Evolutionary conservation across 1,140 invertebrate genomes (phyloP), one percentile per base, ranked within the genome.

Genomic region (Sipha flava): DNA sequence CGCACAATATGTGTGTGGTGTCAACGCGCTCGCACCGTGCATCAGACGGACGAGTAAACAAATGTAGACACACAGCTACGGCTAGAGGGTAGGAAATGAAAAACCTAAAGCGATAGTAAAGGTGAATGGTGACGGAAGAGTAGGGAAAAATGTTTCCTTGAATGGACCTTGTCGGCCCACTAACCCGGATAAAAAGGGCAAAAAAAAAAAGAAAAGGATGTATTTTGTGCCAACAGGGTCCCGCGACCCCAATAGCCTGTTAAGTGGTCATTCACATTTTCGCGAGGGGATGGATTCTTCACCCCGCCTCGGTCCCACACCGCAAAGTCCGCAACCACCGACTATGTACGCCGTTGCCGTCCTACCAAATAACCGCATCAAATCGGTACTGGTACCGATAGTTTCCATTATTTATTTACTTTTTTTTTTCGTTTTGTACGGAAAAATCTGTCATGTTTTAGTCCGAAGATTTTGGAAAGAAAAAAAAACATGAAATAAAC

Each of bases 201-300:
- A 70, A 73, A 54, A 70, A 68, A 72, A 9, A 34, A 5, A 73
- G 31, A 59, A 77, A 59, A 54, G 47, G 72, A 52, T 57, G 31
- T 5, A 57, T 43, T 75, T 75, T 40, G 31, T 57, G 14, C 72
- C 23, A 73, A 73, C 70, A 23, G 47, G 70, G 70, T 49, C 4
- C 18, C 31, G 3, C 34, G 47, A 40, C 73, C 73, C 73, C 52
- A 59, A 43, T 18, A 57, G 52, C n/a, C 37, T 43, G 52, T 59
- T 77, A 77, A 77, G 73, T 77, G 73, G 73, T 77, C 73, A 77
- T 77, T 77, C 73, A 57, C 31, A 18, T 77, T 77, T 77, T 59
- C n/a, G 49, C 52, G 37, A 77, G 73, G 73, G 73, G 73, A 77
- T 29, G 73, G 73, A 59, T 75, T 72, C 43, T 10, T 31, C 49